Conservation (phyloP, 2,888 invertebrate genomes). For the Campopleginae sp. region DNA sequence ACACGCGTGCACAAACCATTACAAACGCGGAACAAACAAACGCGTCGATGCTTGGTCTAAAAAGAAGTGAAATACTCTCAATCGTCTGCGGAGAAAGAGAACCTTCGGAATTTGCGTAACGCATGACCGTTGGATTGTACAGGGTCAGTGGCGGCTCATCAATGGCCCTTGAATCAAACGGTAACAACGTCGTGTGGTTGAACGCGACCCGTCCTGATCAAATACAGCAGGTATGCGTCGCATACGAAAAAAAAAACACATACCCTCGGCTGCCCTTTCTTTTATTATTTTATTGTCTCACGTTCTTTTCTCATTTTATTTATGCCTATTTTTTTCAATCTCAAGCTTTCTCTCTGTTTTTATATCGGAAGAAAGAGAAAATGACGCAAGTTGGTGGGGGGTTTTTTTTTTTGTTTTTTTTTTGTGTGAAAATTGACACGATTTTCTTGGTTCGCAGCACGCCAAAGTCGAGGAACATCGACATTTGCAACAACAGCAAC, state of each 20-base stretch:
- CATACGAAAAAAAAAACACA: conserved; percentile 66
- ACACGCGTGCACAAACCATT: not conserved
- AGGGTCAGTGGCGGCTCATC: conserved; percentile 80
- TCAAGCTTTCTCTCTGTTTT: not conserved
- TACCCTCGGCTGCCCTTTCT: conserved; percentile 26
- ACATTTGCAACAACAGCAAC: conserved; percentile 69
- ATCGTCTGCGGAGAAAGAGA: conserved; percentile 14
- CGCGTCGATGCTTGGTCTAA: not conserved
- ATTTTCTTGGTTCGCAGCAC: conserved; percentile 68
- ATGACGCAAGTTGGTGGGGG: not conserved
- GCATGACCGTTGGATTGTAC: conserved; percentile 77
- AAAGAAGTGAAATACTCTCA: not conserved
- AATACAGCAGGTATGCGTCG: conserved; percentile 81
- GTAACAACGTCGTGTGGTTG: conserved; percentile 82
- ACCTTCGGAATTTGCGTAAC: conserved; percentile 56
- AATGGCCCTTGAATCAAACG: conserved; percentile 83
- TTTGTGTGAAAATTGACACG: not conserved
- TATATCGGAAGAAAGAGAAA: not conserved
- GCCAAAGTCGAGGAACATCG: conserved; percentile 67
- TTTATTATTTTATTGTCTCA: conserved; percentile 29
- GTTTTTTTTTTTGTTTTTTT: no score
- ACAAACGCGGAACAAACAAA: not conserved
- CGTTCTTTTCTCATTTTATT: not conserved
- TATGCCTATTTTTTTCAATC: not conserved
- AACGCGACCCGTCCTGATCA: conserved; percentile 81